Conservation (phyloP, 2,888 invertebrate species). For the Mesorhabditis belari region DNA sequence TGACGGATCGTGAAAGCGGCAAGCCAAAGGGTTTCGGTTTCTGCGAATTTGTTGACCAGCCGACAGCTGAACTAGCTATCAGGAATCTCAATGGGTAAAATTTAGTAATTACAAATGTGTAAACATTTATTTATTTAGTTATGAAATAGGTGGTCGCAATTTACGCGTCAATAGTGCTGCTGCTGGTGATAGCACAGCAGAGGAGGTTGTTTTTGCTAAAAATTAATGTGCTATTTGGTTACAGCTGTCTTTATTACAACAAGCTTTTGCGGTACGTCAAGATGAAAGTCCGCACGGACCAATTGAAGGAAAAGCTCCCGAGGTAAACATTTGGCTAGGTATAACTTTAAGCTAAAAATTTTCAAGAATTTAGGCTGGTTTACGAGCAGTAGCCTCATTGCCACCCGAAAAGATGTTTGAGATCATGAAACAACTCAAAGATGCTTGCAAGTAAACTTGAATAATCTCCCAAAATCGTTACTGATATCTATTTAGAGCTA, state of each 20-base stretch:
- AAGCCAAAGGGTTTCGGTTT: conserved; percentile 99
- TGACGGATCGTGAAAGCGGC: conserved; percentile 96
- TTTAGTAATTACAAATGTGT: not conserved
- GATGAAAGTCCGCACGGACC: conserved; percentile 50
- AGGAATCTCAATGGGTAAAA: conserved; percentile 79
- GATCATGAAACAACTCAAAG: conserved; percentile 98
- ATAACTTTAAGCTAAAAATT: too few species aligned
- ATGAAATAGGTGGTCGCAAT: conserved; percentile 90
- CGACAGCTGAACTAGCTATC: conserved; percentile 95
- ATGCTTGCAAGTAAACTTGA: conserved; percentile 3
- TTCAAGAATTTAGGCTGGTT: conserved; percentile 69
- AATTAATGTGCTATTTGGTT: not conserved
- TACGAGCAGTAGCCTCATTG: conserved; percentile 90
- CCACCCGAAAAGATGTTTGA: conserved; percentile 99
- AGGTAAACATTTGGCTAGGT: conserved; percentile 55
- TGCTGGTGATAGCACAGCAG: conserved; percentile 52
- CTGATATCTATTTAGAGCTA: conserved; percentile 56
- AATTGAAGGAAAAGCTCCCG: conserved; percentile 88
- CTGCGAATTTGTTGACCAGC: conserved; percentile 95
- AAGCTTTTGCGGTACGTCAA: conserved; percentile 5
- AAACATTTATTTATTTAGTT: conserved; percentile 52
- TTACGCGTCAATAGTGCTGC: conserved; percentile 96
- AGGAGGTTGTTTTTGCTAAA: conserved; percentile 54
- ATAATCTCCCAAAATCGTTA: too few species aligned
- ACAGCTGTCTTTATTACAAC: not conserved